A percentile compares a stretch with the other conserved stretches of the same genome.
These are phyloP conservation scores for Anarrhichthys ocellatus DNA, from an alignment of 2,113 vertebrate species.

Conservation along the genomic window DNA sequence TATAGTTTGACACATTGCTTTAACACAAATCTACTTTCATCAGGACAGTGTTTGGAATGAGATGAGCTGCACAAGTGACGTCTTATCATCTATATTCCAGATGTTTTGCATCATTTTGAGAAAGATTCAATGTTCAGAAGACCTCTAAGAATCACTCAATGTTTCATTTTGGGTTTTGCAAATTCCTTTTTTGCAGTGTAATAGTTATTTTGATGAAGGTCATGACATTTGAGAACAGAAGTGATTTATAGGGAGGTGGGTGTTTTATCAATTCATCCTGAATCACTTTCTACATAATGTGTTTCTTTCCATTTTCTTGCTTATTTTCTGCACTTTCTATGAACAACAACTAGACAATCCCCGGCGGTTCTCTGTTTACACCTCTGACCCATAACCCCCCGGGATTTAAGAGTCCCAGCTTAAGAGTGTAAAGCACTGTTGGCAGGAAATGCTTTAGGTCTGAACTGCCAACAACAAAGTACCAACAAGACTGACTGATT, in stretches of 20 bases:
- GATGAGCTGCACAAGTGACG: not conserved
- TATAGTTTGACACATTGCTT: not conserved
- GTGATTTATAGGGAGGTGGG: not conserved
- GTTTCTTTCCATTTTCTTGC: not conserved
- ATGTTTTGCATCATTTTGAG: not conserved
- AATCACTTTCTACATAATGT: not conserved
- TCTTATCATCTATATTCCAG: not conserved
- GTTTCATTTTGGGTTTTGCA: not conserved
- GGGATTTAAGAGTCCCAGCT: constrained; percentile 34
- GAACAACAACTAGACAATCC: not conserved
- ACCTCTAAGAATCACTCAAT: not conserved
- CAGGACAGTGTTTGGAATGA: not conserved
- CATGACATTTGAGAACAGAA: not conserved
- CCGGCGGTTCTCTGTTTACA: constrained; percentile 1
- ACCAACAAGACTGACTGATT: not conserved
- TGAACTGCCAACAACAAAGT: constrained; percentile 1
- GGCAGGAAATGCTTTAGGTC: constrained; percentile 45
- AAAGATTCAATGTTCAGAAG: not conserved
- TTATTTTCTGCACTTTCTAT: not conserved
- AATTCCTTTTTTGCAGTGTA: not conserved
- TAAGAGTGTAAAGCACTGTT: constrained; percentile 20
- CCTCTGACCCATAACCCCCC: constrained; percentile 34
- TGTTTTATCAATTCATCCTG: not conserved
- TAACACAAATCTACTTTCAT: not conserved
- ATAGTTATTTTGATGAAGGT: not conserved